Evolutionary conservation across 2,888 invertebrate genomes (phyloP), one percentile per base, ranked within the genome.

Genomic region (Oligia fasciuncula): DNA sequence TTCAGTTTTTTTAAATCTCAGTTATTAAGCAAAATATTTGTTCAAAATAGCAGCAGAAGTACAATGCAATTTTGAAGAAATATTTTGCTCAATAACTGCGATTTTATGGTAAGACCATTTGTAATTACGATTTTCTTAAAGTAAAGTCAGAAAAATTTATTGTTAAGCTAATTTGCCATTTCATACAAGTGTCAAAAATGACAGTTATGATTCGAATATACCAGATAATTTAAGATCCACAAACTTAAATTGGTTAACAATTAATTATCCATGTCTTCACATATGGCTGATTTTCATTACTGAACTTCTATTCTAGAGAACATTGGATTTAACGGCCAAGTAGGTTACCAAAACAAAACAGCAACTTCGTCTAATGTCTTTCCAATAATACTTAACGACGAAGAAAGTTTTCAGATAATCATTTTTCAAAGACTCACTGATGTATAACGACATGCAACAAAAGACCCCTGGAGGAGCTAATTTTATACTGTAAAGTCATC

Each of bases 361-460:
- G 51, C 14, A 73, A 70, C 76, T 63, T 40, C 14, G 54, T 80
- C 11, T 77, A 84, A 86, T 82, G 76, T 77, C 29, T 76, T 88
- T 77, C 79, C 85, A 88, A 90, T 92, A 91, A 91, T 91, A 91
- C 92, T 91, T 91, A 90, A 92, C 90, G 89, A 85, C 79, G 57
- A 87, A 80, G 73, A 90, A 95, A 95, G 92, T 95, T 94, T 79
- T 77, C 81, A 87, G 88, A 93, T 94, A 92, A 94, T 93, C 91
- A 93, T 94, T 94, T 94, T 93, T 94, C 92, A 93, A 92, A 91
- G 68, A 71, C 70, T 65, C 73, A 73, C 54, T 70, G 77, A 80
- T 77, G 77, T 85, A 73, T 73, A 87, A 87, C 79, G 76, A 84
- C 83, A 88, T 83, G 78, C 82, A 79, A 87, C 88, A 85, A 89